A percentile compares a stretch with the other conserved stretches of the same genome.
Evolutionary conservation across 2,888 invertebrate species (phyloP).

Genomic region (Campoplex capitator): DNA sequence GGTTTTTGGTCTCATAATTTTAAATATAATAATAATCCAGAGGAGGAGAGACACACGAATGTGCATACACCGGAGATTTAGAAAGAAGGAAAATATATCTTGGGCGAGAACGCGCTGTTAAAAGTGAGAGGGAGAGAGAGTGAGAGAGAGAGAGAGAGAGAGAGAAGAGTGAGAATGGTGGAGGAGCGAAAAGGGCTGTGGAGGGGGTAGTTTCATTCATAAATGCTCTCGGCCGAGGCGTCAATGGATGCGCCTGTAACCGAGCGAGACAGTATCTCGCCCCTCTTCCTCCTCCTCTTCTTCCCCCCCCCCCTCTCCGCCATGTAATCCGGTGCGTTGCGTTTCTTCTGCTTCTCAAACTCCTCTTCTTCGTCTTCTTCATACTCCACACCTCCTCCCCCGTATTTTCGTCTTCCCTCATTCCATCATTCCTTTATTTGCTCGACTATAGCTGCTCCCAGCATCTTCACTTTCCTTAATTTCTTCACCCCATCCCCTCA

Average conservation of each 20-base stretch:
- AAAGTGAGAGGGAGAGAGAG: conserved; percentile 20
- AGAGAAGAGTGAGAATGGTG: conserved; percentile 39
- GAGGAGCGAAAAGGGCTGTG: conserved; percentile 55
- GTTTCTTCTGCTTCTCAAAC: conserved; percentile 51
- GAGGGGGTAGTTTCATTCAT: conserved; percentile 80
- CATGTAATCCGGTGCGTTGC: conserved; percentile 56
- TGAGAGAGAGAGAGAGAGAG: conserved; percentile 28
- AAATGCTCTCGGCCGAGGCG: conserved; percentile 80
- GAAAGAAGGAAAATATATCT: conserved; percentile 20
- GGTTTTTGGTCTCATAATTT: conserved; percentile 22
- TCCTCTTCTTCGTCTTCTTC: conserved; percentile 49
- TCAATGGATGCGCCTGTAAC: conserved; percentile 82
- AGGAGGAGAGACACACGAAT: not conserved
- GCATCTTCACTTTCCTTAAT: not conserved
- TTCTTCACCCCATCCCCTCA: not conserved
- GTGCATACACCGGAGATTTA: conserved; percentile 9
- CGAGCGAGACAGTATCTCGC: conserved; percentile 70
- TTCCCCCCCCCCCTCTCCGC: conserved; percentile 25
- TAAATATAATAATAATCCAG: conserved; percentile 29
- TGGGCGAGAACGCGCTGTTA: conserved; percentile 19
- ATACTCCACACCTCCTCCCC: conserved; percentile 49
- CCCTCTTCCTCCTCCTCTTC: conserved; percentile 66
- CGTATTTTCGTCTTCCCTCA: conserved; percentile 37
- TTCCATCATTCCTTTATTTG: conserved; percentile 46
- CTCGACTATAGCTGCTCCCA: conserved; percentile 10